Evolutionary conservation across 2,113 vertebrate species (phyloP).

Genomic region (Gorsachius goisagi): DNA sequence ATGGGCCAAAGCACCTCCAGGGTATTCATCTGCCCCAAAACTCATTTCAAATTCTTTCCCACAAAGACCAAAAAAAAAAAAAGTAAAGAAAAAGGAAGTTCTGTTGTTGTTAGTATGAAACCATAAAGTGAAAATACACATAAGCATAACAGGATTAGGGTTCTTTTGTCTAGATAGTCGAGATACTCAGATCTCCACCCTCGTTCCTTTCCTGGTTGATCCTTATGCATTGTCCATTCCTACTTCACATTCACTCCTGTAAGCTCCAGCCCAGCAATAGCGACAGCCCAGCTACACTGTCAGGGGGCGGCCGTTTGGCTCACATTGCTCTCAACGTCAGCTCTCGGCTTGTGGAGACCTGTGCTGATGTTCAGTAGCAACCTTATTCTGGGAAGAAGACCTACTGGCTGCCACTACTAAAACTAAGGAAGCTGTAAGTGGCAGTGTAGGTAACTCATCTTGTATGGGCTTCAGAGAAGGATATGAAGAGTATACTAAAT

Average conservation of each 20-base stretch:
- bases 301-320: not conserved
- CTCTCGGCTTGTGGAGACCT: not conserved
- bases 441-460: not conserved
- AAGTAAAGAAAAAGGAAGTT: not conserved
- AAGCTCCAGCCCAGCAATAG: not conserved
- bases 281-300: not conserved
- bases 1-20: constrained; percentile 16
- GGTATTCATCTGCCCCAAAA: constrained; percentile 47
- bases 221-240: not conserved
- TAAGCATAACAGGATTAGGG: not conserved
- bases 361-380: not conserved
- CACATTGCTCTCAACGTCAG: not conserved
- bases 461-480: not conserved
- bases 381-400: not conserved
- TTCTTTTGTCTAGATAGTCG: not conserved
- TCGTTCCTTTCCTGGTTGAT: not conserved
- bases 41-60: constrained; percentile 52
- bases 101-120: not conserved
- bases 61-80: not conserved
- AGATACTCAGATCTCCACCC: not conserved
- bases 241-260: not conserved
- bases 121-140: not conserved
- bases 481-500: not conserved
- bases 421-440: not conserved
- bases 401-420: not conserved